Percentiles rank a stretch among this genome's conserved stretches.
Conservation (phyloP, 2,797 vertebrate species). For the Eulemur mongoz region DNA sequence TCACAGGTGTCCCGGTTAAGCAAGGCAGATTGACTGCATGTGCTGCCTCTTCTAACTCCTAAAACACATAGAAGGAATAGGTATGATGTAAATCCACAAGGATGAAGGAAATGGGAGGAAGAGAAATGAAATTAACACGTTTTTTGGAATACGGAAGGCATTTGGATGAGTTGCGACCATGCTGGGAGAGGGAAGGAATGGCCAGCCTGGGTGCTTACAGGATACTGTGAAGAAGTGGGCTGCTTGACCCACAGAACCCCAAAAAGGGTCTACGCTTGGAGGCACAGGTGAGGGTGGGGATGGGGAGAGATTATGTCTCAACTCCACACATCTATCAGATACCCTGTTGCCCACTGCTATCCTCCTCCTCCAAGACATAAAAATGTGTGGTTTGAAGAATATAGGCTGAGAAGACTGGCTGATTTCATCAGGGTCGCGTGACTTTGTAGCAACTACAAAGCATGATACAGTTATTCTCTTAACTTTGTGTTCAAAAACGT, state of each 20-base stretch:
- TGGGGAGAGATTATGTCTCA: not conserved
- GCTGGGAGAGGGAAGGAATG: not conserved
- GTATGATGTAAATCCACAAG: not conserved
- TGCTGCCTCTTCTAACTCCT: not conserved
- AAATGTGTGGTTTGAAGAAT: not conserved
- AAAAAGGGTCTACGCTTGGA: not conserved
- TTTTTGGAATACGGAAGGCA: not conserved
- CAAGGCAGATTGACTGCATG: not conserved
- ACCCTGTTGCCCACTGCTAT: not conserved
- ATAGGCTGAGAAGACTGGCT: not conserved
- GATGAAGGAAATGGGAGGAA: not conserved
- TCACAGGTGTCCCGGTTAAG: not conserved
- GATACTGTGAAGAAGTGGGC: not conserved
- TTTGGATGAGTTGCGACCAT: not conserved
- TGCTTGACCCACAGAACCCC: not conserved
- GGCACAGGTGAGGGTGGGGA: not conserved
- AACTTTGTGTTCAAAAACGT: not conserved
- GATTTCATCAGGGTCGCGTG: not conserved
- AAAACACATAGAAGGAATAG: not conserved
- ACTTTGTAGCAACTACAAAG: not conserved
- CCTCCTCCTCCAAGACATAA: not conserved
- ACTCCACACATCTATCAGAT: not conserved
- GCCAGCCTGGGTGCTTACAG: not conserved
- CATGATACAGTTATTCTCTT: not conserved
- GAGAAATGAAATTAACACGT: not conserved